These are phyloP conservation scores for Schizotus pectinicornis DNA, from an alignment of 2,888 invertebrate genomes.

Conservation along the genomic window DNA sequence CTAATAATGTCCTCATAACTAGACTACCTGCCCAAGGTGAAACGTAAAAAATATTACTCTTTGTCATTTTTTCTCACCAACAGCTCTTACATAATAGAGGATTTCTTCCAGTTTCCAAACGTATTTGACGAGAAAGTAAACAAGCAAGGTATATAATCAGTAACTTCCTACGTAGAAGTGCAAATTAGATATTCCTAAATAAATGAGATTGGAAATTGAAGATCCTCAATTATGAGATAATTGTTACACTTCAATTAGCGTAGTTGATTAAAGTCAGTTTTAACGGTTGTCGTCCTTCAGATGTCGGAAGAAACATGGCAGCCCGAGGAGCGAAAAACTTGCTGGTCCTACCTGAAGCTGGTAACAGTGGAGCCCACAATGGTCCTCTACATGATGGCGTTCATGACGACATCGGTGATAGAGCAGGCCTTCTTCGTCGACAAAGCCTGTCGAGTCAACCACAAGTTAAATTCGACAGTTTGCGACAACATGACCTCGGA, in stretches of 20 bases:
- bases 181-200: no score
- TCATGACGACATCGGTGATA: constrained; percentile 79
- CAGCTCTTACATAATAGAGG: constrained; percentile 13
- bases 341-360: constrained; percentile 42
- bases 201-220: no score
- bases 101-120: no score
- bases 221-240: no score
- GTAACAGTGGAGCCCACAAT: constrained; percentile 86
- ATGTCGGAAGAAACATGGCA: constrained; percentile 17
- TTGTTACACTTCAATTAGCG: no score
- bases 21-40: no score
- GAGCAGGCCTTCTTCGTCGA: constrained; percentile 81
- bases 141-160: no score
- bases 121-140: background rate
- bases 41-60: no score
- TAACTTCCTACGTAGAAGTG: no score
- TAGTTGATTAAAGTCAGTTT: background rate
- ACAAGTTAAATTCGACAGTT: constrained; percentile 70
- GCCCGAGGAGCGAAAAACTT: background rate
- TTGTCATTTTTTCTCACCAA: constrained; percentile 17
- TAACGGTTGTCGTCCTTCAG: background rate
- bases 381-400: constrained; percentile 89
- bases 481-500: constrained; percentile 68
- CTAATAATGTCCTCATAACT: no score
- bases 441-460: constrained; percentile 78